A percentile compares a stretch with the other conserved stretches of the same genome.
These are phyloP conservation scores for Todiramphus saurophagus DNA, from an alignment of 2,113 vertebrate species.

Conservation along the genomic window DNA sequence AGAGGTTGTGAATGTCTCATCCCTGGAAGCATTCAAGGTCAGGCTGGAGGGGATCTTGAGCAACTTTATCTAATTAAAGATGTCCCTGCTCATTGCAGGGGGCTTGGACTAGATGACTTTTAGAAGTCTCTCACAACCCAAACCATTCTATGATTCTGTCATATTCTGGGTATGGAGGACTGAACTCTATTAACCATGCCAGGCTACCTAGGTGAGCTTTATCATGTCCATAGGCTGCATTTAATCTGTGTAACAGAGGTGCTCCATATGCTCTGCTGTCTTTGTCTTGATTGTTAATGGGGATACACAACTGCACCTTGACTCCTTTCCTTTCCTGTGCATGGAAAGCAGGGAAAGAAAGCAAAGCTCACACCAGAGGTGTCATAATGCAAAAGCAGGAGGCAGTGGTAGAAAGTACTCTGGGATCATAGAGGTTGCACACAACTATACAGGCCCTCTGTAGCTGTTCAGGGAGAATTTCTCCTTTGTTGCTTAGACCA, in stretches of 20 bases:
- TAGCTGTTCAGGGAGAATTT: not conserved
- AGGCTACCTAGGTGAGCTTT: not conserved
- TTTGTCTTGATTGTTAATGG: not conserved
- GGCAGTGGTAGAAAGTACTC: not conserved
- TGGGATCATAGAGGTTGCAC: not conserved
- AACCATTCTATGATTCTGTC: not conserved
- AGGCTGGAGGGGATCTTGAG: not conserved
- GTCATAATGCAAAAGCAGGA: not conserved
- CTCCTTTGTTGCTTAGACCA: not conserved
- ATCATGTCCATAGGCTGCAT: not conserved
- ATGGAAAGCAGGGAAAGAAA: not conserved
- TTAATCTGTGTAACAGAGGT: not conserved
- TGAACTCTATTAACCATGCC: not conserved
- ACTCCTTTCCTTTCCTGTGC: not conserved
- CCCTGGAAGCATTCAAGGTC: not conserved
- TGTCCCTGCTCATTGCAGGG: not conserved
- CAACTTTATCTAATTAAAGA: not conserved
- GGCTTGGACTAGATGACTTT: not conserved
- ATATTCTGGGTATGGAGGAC: not conserved
- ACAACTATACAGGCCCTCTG: not conserved
- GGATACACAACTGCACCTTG: not conserved
- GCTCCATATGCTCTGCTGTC: not conserved
- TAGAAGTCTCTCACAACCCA: not conserved
- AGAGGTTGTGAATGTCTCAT: not conserved
- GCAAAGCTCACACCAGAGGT: rapidly evolving